Base-by-base conservation (phyloP, 2,888 invertebrate genomes). In the Caenorhabditis becei region DNA sequence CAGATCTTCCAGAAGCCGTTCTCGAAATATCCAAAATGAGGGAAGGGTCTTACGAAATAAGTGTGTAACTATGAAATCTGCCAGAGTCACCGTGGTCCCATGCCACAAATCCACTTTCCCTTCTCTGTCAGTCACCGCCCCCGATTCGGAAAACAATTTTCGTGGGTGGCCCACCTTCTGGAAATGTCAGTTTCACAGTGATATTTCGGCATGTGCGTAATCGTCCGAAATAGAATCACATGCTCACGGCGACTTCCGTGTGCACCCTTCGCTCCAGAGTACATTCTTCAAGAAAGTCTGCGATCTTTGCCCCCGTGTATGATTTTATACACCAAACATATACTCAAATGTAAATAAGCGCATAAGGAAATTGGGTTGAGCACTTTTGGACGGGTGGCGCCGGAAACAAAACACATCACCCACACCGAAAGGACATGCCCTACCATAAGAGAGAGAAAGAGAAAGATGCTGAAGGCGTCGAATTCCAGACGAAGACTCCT, bases 401-500 rank as follows among this genome's bases (percentile, higher is more conserved):
- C 35, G 63, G 72, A 51, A 65, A 59, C 49, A 65, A 74, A 74
- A 56, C 72, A 56, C 59, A 53, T 32, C 32, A 32, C 4, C 28
- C 26, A 16, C 54, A 56, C n/a, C 67, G 56, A 67, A 67, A 23
- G 67, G 18, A 3, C 1, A 16, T n/a, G 51, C n/a, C 14, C 35
- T 69, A 58, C 49, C 49, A 32, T 26, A 18, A 49, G 20, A 26
- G 56, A 35, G 53, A 23, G 10, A 44, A 18, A 32, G 35, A n/a
- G n/a, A n/a, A n/a, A 0, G 54, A 18, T 49, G 41, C 4, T 32
- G 32, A 32, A 32, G 32, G 41, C 10, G 41, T 77, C 75, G 24
- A 67, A 77, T 77, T 75, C 58, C 20, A 74, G 41, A 66, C 66
- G 58, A 26, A 51, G n/a, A n/a, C 18, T 32, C 35, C 56, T 26